Base-by-base conservation (phyloP, 2,113 vertebrate species). In the Dromiciops gliroides region DNA sequence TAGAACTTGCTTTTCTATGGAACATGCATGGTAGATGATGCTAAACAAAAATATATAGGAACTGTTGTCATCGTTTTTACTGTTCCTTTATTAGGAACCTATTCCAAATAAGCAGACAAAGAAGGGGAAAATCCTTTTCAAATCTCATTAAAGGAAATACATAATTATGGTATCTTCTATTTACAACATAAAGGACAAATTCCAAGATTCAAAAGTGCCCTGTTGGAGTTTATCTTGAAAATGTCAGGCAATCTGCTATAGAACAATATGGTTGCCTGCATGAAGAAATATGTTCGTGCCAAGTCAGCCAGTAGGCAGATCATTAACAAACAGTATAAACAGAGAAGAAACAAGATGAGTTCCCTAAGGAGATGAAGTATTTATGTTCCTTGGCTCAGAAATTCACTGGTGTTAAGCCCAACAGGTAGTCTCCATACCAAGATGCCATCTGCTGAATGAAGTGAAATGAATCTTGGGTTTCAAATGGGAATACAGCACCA, bases 391-490 rank as follows among this genome's bases (percentile, higher is more conserved):
- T 95, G 96, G 51, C 48, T 97, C 16, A 96, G 83, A 50, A 96
- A 93, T 92, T 97, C 26, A 94, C 25, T 94, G 97, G 47, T 52
- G 52, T 97, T 97, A n/a, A 92, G 8, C 92, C 93, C 91, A 96
- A 97, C 88, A 97, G 88, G 92, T 97, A 97, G 93, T 89, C 91
- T 49, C 51, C 95, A 97, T 95, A 96, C 89, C 94, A 98, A 98
- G 95, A 97, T 16, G 93, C 93, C 97, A 98, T 98, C 97, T 98
- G 97, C 47, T 95, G 92, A 75, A 37, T 51, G 89, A 98, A 98
- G 92, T 47, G 50, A 93, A 97, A 97, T 89, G 51, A 95, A 94
- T 94, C 67, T 97, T 50, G 67, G 75, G 52, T 96, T 97, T 90
- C 91, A 95, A 98, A 96, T 90, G 51, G 88, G 92, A 95, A 95